Evolutionary conservation across 2,113 vertebrate genomes (phyloP).

Genomic region (Propithecus coquereli): DNA sequence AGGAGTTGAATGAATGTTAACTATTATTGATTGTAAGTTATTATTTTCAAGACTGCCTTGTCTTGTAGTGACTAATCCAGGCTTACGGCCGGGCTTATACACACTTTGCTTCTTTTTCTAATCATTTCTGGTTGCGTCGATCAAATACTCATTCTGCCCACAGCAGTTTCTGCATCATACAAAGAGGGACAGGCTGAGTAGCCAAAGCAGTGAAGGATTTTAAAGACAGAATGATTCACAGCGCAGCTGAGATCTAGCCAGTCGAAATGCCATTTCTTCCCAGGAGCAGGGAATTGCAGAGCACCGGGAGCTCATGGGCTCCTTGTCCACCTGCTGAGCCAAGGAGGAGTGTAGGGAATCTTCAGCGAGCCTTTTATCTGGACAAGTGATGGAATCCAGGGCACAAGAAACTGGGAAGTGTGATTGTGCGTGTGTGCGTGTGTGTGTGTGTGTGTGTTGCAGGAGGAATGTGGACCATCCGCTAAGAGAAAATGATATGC

Average conservation of each 20-base stretch:
- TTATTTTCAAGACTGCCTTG: neutral
- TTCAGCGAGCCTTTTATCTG: constrained; percentile 65
- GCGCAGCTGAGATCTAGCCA: constrained; percentile 62
- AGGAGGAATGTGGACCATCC: neutral
- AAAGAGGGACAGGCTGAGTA: neutral
- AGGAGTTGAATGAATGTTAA: neutral
- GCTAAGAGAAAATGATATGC: neutral
- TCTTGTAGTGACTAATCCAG: neutral
- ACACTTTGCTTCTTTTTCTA: neutral
- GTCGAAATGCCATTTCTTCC: constrained; percentile 63
- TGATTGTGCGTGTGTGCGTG: constrained; percentile 22
- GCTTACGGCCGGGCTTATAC: neutral
- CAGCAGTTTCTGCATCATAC: neutral
- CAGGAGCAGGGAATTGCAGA: constrained; percentile 51
- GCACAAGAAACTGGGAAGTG: constrained; percentile 45
- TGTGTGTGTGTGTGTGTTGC: neutral
- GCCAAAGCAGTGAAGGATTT: constrained; percentile 61
- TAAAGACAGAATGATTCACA: constrained; percentile 65
- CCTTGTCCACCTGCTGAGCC: constrained; percentile 60
- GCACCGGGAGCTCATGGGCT: constrained; percentile 46
- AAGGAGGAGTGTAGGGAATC: constrained; percentile 18
- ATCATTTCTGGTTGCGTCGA: neutral
- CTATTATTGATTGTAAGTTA: neutral
- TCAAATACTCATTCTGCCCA: neutral
- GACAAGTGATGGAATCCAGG: constrained; percentile 63